These are phyloP conservation scores for human (Homo sapiens) DNA, from an alignment of 2,113 vertebrate species.

Conservation along the genomic window GRCh38 chr2:5801001-5801500, in stretches of 20 bases:
- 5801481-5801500: constrained; percentile 27
- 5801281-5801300: background rate
- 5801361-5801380: background rate
- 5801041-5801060: background rate
- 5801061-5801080: background rate
- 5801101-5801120: background rate
- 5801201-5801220: background rate
- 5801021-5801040: background rate
- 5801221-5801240: no score
- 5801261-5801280: no score
- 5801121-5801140: background rate
- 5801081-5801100: background rate
- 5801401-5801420: constrained; percentile 19
- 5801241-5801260: background rate
- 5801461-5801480: background rate
- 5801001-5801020: background rate
- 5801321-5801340: background rate
- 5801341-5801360: background rate
- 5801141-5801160: background rate
- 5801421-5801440: background rate
- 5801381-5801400: background rate
- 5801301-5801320: background rate
- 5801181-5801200: background rate
- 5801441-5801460: background rate
- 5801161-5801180: background rate